Base-by-base conservation (phyloP, 2,888 invertebrate species). In the Meteorus cinctellus region DNA sequence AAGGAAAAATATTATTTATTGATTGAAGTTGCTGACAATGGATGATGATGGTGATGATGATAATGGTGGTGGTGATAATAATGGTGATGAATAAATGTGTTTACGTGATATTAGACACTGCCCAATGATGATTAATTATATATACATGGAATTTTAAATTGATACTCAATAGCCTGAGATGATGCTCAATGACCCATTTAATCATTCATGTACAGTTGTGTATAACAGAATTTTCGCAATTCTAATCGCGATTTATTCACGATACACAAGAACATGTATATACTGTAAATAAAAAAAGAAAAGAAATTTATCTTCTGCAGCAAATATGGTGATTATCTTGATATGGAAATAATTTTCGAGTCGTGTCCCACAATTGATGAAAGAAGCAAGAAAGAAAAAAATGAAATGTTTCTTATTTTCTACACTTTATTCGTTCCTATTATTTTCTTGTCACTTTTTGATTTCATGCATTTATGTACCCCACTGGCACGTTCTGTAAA, bases 231-330 rank as follows among this genome's bases (percentile, higher is more conserved):
- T 8, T 41, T 19, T 63, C 27, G 19, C 1, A 12, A 63, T 63
- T 8, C 14, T 31, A 12, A 31, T 31, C 31, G 16, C 19, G n/a
- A n/a, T 34, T 63, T n/a, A 16, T 63, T 63, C 24, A 34, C n/a
- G 19, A 36, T 36, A 36, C 10, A 65, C 41, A 65, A 34, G 66
- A 24, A 77, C 70, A 69, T 85, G 85, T 85, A 86, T 81, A 84
- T 85, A 85, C 75, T 85, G 83, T 85, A 86, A 86, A 85, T 86
- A 86, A 85, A 83, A 81, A 74, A 77, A 63, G 80, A 72, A 34
- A 34, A 78, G 78, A 80, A 31, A 27, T 63, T 29, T 63, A 10
- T 55, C 8, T 55, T 2, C 19, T 55, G 55, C 24, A 55, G 19
- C 24, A 55, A 55, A 55, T 55, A 62, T 29, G 14, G 27, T 29